Base-by-base conservation (phyloP, 2,797 vertebrate genomes). In the Anas capensis region DNA sequence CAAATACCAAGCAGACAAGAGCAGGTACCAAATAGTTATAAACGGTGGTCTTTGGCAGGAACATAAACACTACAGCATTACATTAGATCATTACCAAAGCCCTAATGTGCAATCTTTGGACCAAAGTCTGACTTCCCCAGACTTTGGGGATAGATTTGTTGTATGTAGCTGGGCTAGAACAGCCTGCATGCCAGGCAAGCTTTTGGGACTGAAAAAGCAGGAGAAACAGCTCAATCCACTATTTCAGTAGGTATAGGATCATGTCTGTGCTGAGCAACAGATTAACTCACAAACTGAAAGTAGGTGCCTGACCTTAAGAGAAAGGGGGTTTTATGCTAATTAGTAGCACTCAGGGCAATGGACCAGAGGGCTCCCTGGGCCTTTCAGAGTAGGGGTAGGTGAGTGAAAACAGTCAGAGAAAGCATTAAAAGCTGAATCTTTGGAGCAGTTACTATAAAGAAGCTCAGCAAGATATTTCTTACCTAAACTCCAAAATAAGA, bases 101-200 rank as follows among this genome's bases (percentile, higher is more conserved):
- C 44, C 20, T 68, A 34, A 82, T 75, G n/a, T 17, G 6, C 19
- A 44, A 17, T 34, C 15, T 70, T 71, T n/a, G 10, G 38, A 11
- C 29, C 60, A 69, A 70, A 73, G 71, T 64, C 82, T 83, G n/a
- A 82, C 51, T 36, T 70, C 42, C 75, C 3, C 58, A 46, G 60
- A 20, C 17, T 81, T 68, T 62, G 23, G 14, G 31, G 54, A 9
- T 72, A 54, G 14, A 6, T 89, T 80, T 85, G 10, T 54, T 71
- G 8, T 54, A 17, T 0, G 0, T 20, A 36, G n/a, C 42, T 73
- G 42, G 19, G 2, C 61, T 76, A 65, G 33, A 72, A 51, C 6
- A 1, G 0, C 23, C 36, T 76, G 49, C 12, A 36, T 90, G 81
- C 49, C 46, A 27, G 1, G 1, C 9, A 2, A 42, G 34, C 2